Conservation (phyloP, 1,140 invertebrate species). For the Mamestra configurata region DNA sequence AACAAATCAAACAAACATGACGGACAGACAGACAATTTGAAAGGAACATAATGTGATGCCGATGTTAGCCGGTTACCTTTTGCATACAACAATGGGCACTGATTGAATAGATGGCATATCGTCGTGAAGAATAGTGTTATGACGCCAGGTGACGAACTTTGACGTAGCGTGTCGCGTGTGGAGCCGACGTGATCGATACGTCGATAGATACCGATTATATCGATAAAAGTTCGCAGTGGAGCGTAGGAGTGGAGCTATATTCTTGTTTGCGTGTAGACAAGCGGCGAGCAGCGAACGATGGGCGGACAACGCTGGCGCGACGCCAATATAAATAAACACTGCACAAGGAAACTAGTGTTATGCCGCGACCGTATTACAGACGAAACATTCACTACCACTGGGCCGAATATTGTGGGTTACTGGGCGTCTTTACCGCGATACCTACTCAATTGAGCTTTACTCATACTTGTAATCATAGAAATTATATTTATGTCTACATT, state of each 20-base stretch:
- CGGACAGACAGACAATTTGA: conserved; percentile 10
- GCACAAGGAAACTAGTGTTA: conserved; percentile 87
- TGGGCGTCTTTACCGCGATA: conserved; percentile 69
- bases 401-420: conserved; percentile 87
- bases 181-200: conserved; percentile 74
- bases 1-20: conserved; percentile 31
- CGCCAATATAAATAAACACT: conserved; percentile 87
- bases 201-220: conserved; percentile 73
- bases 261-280: conserved; percentile 78
- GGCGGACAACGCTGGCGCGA: conserved; percentile 81
- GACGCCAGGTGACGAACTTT: conserved; percentile 79
- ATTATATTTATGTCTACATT: conserved; percentile 13
- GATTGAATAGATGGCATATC: conserved; percentile 64
- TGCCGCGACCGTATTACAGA: conserved; percentile 87
- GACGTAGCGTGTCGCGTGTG: conserved; percentile 71
- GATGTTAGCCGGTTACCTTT: conserved; percentile 58
- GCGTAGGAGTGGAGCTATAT: conserved; percentile 76
- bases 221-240: conserved; percentile 66
- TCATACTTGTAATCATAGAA: conserved; percentile 17
- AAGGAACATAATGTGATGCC: conserved; percentile 31
- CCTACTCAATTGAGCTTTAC: conserved; percentile 55
- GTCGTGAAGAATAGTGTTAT: conserved; percentile 65
- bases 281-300: conserved; percentile 69
- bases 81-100: conserved; percentile 67
- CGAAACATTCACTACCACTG: conserved; percentile 86